These are phyloP conservation scores for Fragum whitleyi DNA, from an alignment of 2,888 invertebrate genomes.

Conservation along the genomic window DNA sequence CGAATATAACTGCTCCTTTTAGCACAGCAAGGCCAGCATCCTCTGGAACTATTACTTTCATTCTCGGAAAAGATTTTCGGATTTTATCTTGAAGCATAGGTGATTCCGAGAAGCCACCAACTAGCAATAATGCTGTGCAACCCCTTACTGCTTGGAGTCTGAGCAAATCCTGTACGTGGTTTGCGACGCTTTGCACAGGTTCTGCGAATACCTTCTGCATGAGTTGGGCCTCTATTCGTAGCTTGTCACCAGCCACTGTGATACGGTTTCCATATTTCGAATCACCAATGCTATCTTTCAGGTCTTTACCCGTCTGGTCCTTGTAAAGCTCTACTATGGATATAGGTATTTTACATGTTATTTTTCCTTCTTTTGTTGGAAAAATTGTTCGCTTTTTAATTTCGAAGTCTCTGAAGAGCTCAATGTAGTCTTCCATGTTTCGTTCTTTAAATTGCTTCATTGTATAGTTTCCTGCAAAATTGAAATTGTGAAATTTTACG, in stretches of 20 bases:
- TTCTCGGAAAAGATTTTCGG: conserved; percentile 33
- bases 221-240: conserved; percentile 57
- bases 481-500: too few relatives aligned
- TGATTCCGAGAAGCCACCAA: conserved; percentile 68
- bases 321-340: conserved; percentile 34
- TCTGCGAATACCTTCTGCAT: conserved; percentile 51
- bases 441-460: conserved; percentile 54
- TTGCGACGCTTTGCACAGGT: conserved; percentile 40
- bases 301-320: conserved; percentile 40
- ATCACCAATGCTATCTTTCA: conserved; percentile 25
- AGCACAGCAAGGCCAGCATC: conserved; percentile 63
- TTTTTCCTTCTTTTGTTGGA: conserved; percentile 47
- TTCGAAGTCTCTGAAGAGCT: conserved; percentile 63
- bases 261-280: conserved; percentile 51
- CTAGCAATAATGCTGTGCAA: conserved; percentile 57
- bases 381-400: conserved; percentile 64
- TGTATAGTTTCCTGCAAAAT: neutral
- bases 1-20: conserved; percentile 66
- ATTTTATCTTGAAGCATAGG: conserved; percentile 56
- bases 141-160: conserved; percentile 35
- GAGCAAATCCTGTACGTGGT: conserved; percentile 54
- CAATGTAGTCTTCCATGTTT: conserved; percentile 54
- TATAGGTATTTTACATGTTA: conserved; percentile 49
- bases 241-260: conserved; percentile 54
- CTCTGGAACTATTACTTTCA: conserved; percentile 54